A percentile compares a stretch with the other conserved stretches of the same genome.
Conservation (phyloP, 2,888 invertebrate genomes). For the Furcula furcula region DNA sequence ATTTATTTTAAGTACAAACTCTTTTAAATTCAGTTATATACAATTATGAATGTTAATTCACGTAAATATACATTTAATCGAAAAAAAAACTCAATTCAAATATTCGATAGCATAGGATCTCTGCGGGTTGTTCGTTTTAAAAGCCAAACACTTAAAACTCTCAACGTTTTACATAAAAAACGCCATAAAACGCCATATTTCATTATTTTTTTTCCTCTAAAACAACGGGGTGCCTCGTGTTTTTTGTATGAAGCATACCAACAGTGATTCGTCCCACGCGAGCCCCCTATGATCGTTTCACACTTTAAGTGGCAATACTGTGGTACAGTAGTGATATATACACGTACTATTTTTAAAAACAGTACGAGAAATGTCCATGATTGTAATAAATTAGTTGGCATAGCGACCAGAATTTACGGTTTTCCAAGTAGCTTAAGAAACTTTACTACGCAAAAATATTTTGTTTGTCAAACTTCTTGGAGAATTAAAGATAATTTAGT, state of each 20-base stretch:
- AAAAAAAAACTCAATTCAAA: conserved; percentile 31
- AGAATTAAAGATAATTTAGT: conserved; percentile 19
- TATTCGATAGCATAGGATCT: conserved; percentile 34
- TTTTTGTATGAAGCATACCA: conserved; percentile 70
- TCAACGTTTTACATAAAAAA: conserved; percentile 68
- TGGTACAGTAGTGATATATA: conserved; percentile 64
- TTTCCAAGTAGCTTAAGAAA: too few relatives aligned
- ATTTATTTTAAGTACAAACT: conserved; percentile 11
- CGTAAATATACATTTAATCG: conserved; percentile 28
- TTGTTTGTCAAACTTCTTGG: not conserved
- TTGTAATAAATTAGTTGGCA: conserved; percentile 18
- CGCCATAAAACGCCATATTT: conserved; percentile 69
- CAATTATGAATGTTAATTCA: conserved; percentile 38
- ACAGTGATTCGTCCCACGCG: conserved; percentile 66
- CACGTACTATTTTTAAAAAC: conserved; percentile 55
- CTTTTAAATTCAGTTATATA: conserved; percentile 25
- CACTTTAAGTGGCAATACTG: conserved; percentile 73
- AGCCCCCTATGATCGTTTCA: conserved; percentile 66
- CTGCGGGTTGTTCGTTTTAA: conserved; percentile 58
- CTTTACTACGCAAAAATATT: not conserved
- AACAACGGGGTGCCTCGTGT: conserved; percentile 77
- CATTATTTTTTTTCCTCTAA: conserved; percentile 73
- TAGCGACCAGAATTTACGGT: too few relatives aligned
- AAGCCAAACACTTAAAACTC: conserved; percentile 63
- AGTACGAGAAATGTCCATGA: conserved; percentile 26